Evolutionary conservation across 2,888 invertebrate species (phyloP).

Genomic region (Sphaerophoria taeniata): DNA sequence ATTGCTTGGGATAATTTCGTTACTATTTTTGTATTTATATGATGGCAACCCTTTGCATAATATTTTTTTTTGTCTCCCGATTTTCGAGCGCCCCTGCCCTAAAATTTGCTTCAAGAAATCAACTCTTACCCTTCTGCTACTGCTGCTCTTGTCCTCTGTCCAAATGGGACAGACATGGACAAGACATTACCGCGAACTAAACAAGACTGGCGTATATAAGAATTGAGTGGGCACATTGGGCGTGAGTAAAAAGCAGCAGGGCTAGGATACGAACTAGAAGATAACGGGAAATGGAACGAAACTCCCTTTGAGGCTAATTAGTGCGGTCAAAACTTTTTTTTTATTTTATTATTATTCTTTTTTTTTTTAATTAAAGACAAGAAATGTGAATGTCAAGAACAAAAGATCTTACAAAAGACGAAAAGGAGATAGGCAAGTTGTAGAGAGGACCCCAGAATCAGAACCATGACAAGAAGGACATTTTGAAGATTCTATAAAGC

Average conservation of each 20-base stretch:
- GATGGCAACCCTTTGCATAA: neutral
- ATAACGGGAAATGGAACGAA: constrained; percentile 54
- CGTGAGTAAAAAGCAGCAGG: constrained; percentile 5
- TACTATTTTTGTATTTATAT: no score
- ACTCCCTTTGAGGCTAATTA: constrained; percentile 82
- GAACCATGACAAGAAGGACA: constrained; percentile 24
- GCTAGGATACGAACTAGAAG: constrained; percentile 25
- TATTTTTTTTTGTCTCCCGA: neutral
- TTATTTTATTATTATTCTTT: constrained; percentile 74
- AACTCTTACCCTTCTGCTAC: constrained; percentile 26
- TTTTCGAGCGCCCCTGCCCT: neutral
- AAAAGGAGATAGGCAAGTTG: constrained; percentile 59
- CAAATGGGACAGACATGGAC: constrained; percentile 73
- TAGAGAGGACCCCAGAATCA: neutral
- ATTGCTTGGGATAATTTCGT: no score
- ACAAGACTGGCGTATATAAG: constrained; percentile 61
- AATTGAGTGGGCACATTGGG: neutral
- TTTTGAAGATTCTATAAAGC: constrained; percentile 50
- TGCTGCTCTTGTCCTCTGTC: constrained; percentile 64
- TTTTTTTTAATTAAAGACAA: constrained; percentile 70
- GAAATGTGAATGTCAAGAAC: constrained; percentile 73
- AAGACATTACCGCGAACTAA: constrained; percentile 75
- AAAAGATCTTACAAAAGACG: constrained; percentile 69
- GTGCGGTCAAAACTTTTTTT: constrained; percentile 81
- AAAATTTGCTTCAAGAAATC: constrained; percentile 44